A percentile compares a stretch with the other conserved stretches of the same genome.
Evolutionary conservation across 1,140 invertebrate species (phyloP).

Genomic region (Scaptodrosophila lebanonensis): DNA sequence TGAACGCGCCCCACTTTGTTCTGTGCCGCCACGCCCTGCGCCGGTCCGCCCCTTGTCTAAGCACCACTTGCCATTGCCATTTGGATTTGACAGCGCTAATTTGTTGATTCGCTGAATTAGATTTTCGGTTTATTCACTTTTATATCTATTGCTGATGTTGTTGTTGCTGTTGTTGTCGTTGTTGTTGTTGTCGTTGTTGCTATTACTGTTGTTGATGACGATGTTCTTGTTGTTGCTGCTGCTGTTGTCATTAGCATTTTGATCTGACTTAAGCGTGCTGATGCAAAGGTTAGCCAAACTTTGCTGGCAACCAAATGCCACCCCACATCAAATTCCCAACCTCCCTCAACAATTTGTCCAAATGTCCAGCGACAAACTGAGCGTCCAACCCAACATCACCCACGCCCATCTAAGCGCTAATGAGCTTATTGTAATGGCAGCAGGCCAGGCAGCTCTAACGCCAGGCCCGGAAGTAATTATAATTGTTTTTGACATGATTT

Average conservation of each 20-base stretch:
- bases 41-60: background rate
- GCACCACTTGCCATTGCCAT: background rate
- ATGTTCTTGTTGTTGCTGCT: slow-evolving; percentile 5
- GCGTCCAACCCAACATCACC: too few species aligned
- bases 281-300: too few species aligned
- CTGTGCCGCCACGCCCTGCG: too few species aligned
- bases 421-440: slow-evolving; percentile 47
- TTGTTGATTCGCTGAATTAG: slow-evolving; percentile 72
- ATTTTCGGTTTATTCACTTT: slow-evolving; percentile 25
- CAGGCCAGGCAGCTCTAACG: slow-evolving; percentile 5
- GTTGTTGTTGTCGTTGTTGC: background rate
- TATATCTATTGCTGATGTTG: background rate
- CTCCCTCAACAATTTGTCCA: too few species aligned
- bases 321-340: too few species aligned
- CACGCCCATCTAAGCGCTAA: too few species aligned
- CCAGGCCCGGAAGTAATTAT: slow-evolving; percentile 60
- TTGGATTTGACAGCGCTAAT: slow-evolving; percentile 63
- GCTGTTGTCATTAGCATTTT: slow-evolving; percentile 52
- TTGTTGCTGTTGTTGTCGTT: slow-evolving; percentile 1
- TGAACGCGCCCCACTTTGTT: background rate
- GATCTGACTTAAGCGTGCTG: too few species aligned
- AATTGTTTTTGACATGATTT: slow-evolving; percentile 63
- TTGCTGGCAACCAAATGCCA: too few species aligned
- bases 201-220: background rate
- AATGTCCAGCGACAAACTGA: too few species aligned